Evolutionary conservation across 2,888 invertebrate genomes (phyloP).

Genomic region (Calliphora vomitoria): DNA sequence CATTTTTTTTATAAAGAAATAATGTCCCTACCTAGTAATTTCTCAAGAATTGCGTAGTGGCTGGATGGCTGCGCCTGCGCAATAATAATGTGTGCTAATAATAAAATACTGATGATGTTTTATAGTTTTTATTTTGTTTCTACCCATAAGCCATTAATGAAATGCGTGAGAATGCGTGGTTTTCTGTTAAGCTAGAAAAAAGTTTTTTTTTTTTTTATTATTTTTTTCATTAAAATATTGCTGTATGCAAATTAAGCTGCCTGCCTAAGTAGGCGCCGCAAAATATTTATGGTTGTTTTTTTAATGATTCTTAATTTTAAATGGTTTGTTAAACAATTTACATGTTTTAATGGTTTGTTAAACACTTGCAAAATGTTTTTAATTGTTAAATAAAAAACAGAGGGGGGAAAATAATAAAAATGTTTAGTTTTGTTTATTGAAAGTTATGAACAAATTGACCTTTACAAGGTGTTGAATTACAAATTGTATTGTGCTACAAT

Average conservation of each 20-base stretch:
- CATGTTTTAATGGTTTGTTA: conserved; percentile 58
- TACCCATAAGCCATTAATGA: conserved; percentile 48
- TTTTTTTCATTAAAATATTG: conserved; percentile 14
- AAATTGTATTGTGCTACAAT: too few species aligned
- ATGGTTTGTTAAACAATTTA: conserved; percentile 52
- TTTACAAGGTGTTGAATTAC: too few species aligned
- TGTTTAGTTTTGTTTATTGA: not conserved
- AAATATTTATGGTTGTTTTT: conserved; percentile 33
- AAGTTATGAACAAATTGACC: too few species aligned
- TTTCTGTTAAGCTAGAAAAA: conserved; percentile 24
- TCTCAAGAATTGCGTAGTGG: conserved; percentile 63
- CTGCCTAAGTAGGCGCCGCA: conserved; percentile 66
- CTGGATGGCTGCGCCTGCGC: conserved; percentile 65
- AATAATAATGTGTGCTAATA: conserved; percentile 52
- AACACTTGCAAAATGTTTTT: conserved; percentile 47
- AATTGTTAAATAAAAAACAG: not conserved
- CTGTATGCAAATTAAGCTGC: conserved; percentile 39
- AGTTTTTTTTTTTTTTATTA: conserved; percentile 16
- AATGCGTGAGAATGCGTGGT: conserved; percentile 69
- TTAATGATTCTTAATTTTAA: conserved; percentile 53
- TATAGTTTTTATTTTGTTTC: not conserved
- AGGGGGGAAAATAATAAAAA: not conserved
- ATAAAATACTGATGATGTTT: conserved; percentile 43
- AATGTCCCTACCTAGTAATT: conserved; percentile 62
- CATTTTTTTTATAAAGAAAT: not conserved